A percentile compares a stretch with the other conserved stretches of the same genome.
These are phyloP conservation scores for Lapara coniferarum DNA, from an alignment of 2,888 invertebrate species.

Conservation along the genomic window DNA sequence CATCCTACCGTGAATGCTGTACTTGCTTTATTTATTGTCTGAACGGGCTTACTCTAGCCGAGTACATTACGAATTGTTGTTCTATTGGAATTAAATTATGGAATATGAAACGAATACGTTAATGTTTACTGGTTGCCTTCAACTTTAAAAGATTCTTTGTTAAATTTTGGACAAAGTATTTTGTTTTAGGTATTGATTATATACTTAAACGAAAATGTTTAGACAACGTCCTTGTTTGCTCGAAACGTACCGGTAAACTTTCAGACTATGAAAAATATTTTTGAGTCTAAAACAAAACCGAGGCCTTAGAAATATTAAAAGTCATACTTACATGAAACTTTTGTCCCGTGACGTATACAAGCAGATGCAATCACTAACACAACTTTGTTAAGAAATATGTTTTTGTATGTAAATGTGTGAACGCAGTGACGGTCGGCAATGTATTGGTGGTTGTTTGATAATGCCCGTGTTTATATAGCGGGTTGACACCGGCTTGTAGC, in stretches of 20 bases:
- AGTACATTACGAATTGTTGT: constrained; percentile 7
- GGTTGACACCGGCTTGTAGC: constrained; percentile 62
- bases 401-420: constrained; percentile 56
- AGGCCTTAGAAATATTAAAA: background rate
- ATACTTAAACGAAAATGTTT: background rate
- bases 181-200: background rate
- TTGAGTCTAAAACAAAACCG: background rate
- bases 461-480: constrained; percentile 71
- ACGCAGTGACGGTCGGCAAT: constrained; percentile 74
- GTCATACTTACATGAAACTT: constrained; percentile 68
- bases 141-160: too few relatives aligned
- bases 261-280: background rate
- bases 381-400: constrained; percentile 53
- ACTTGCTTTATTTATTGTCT: constrained; percentile 46
- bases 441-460: constrained; percentile 75
- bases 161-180: background rate
- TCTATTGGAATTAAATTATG: constrained; percentile 14
- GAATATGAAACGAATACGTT: constrained; percentile 3
- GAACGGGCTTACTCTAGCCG: constrained; percentile 31
- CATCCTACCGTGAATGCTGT: constrained; percentile 50
- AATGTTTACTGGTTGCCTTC: background rate
- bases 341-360: constrained; percentile 64
- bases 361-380: constrained; percentile 69
- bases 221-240: too few relatives aligned
- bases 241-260: background rate